Evolutionary conservation across 1,140 invertebrate genomes (phyloP), one percentile per base, ranked within the genome.

Genomic region (Pogonognathellus flavescens): DNA sequence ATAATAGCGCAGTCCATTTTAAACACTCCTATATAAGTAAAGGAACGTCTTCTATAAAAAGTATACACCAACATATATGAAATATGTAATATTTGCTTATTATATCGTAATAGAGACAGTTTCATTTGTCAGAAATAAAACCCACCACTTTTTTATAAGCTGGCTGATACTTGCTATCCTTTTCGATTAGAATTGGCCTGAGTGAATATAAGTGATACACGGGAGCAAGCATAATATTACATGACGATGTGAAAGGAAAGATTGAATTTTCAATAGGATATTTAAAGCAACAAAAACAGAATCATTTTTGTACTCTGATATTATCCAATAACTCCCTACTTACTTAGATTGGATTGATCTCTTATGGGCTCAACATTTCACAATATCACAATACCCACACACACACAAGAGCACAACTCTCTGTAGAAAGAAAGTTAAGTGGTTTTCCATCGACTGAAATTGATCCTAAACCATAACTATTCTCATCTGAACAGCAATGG

Each of bases 391-490:
- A 14, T 72, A 72, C 70, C 18, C n/a, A 50, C 5, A 76, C 2
- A 4, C 62, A 50, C 25, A 76, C 25, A 50, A 76, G 70, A 76
- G 70, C 13, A 76, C 31, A 76, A 76, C 70, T 76, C 31, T n/a
- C 22, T 53, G 55, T 53, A 82, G 25, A 18, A 57, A 52, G 41
- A 82, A 59, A 59, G 52, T 57, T 57, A 82, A 82, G 80, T 82
- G 80, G 55, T 82, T 82, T 82, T 82, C 55, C 22, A 55, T 57
- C 55, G 52, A 55, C 20, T 57, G 80, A 82, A 82, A 82, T 82
- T 18, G 80, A 82, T 82, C 50, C 80, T 82, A 16, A 76, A 49
- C 70, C 41, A 41, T 76, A 70, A 76, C 25, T 49, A 76, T 82
- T 82, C 50, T 57, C 22, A 82, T 55, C 50, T 82, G n/a, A 59